Percentiles rank a stretch among this genome's conserved stretches.
Evolutionary conservation across 2,888 invertebrate genomes (phyloP).

Genomic region (Alentia gelatinosa): DNA sequence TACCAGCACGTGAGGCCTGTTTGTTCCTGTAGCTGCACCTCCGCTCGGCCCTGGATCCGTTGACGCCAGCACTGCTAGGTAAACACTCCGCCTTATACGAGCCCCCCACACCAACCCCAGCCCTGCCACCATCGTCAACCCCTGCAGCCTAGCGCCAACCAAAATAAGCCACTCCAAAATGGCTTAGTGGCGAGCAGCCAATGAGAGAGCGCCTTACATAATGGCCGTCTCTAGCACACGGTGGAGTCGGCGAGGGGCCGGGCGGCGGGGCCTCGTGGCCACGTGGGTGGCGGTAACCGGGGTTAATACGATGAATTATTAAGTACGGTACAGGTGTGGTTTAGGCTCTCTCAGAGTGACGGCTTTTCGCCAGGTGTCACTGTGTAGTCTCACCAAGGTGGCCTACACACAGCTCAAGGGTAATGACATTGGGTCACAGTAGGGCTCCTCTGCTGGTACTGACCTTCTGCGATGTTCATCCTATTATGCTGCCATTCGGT

Average conservation of each 20-base stretch:
- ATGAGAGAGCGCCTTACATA: neutral
- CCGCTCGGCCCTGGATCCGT: neutral
- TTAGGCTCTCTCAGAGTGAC: neutral
- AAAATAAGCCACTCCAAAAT: constrained; percentile 26
- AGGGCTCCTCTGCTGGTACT: neutral
- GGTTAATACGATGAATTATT: neutral
- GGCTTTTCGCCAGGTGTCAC: neutral
- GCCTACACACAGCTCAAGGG: neutral
- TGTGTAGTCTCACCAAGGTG: neutral
- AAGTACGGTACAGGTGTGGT: neutral
- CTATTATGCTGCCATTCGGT: too few relatives aligned
- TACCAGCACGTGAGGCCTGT: neutral
- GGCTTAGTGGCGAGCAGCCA: neutral
- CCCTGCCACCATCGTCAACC: neutral
- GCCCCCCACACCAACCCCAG: neutral
- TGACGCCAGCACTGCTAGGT: neutral
- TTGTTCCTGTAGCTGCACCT: neutral
- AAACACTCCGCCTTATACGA: neutral
- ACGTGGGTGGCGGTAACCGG: neutral
- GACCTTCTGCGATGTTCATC: neutral
- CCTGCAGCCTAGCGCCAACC: neutral
- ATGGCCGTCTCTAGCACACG: neutral
- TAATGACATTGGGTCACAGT: neutral
- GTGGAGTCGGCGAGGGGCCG: neutral
- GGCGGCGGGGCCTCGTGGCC: neutral